A percentile compares a stretch with the other conserved stretches of the same genome.
These are phyloP conservation scores for Drosophila nigrodunni DNA, from an alignment of 1,140 invertebrate species.

Conservation along the genomic window DNA sequence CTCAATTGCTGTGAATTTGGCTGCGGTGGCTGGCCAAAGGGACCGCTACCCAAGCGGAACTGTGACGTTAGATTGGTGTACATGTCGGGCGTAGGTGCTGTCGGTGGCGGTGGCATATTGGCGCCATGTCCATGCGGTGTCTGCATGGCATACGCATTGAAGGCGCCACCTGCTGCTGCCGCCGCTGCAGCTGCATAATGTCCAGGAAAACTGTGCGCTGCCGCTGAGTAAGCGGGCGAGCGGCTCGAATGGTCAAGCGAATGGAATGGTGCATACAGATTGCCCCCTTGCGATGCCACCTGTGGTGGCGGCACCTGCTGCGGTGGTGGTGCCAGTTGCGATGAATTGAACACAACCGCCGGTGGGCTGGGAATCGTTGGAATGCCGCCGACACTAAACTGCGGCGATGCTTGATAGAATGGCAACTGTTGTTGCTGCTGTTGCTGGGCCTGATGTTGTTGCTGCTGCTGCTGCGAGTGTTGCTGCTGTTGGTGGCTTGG, in stretches of 20 bases:
- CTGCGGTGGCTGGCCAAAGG: constrained; percentile 86
- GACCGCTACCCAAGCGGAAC: constrained; percentile 89
- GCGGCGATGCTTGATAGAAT: constrained; percentile 85
- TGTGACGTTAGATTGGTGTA: constrained; percentile 92
- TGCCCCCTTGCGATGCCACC: constrained; percentile 90
- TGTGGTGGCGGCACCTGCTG: constrained; percentile 86
- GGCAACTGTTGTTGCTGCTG: constrained; percentile 75
- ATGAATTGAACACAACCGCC: constrained; percentile 91
- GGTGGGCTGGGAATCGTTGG: constrained; percentile 93
- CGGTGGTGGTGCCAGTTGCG: constrained; percentile 87
- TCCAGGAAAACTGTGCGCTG: constrained; percentile 87
- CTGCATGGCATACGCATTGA: constrained; percentile 86
- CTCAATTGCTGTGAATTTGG: constrained; percentile 89
- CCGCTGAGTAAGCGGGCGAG: constrained; percentile 69
- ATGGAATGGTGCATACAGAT: constrained; percentile 91
- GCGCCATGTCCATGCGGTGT: constrained; percentile 83
- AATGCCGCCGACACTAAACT: constrained; percentile 89
- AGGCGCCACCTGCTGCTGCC: constrained; percentile 86
- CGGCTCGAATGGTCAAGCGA: constrained; percentile 83
- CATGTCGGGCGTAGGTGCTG: constrained; percentile 90
- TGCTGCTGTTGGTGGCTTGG: constrained; percentile 84
- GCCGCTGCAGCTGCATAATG: constrained; percentile 73
- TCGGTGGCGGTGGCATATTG: constrained; percentile 86
- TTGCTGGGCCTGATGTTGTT: constrained; percentile 64
- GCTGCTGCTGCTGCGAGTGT: constrained; percentile 62